Conservation (phyloP, 2,113 vertebrate genomes). For the Grallaria varia region DNA sequence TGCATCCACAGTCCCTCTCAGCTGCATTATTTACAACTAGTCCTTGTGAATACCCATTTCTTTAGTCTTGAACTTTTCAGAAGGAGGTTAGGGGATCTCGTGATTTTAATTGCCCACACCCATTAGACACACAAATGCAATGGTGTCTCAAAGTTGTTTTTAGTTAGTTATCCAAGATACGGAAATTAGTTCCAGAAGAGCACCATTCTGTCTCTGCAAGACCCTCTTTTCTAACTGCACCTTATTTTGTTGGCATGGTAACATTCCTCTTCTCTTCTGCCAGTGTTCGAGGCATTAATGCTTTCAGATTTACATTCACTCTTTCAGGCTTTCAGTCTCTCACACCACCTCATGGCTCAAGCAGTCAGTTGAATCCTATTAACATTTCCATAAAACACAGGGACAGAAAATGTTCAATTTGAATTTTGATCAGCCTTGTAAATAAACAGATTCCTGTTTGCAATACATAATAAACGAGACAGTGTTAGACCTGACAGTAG, state of each 20-base stretch:
- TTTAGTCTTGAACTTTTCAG: not conserved
- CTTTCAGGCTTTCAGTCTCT: not conserved
- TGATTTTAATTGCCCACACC: not conserved
- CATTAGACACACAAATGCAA: not conserved
- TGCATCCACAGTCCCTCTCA: not conserved
- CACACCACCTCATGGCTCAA: not conserved
- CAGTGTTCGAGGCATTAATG: not conserved
- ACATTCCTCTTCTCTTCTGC: not conserved
- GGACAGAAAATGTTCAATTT: not conserved
- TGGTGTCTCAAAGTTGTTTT: not conserved
- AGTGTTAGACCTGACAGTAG: not conserved
- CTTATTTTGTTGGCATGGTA: not conserved
- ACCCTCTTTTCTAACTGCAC: not conserved
- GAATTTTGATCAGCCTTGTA: not conserved
- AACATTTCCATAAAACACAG: not conserved
- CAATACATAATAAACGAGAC: not conserved
- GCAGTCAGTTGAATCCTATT: not conserved
- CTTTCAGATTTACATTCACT: not conserved
- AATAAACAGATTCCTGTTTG: not conserved
- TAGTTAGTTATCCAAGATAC: not conserved
- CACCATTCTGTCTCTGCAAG: accelerated
- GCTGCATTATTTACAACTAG: not conserved
- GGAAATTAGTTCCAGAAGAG: not conserved
- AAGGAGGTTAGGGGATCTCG: accelerated
- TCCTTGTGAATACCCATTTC: not conserved